Evolutionary conservation across 2,888 invertebrate genomes (phyloP).

Genomic region (Drosophila putrida): DNA sequence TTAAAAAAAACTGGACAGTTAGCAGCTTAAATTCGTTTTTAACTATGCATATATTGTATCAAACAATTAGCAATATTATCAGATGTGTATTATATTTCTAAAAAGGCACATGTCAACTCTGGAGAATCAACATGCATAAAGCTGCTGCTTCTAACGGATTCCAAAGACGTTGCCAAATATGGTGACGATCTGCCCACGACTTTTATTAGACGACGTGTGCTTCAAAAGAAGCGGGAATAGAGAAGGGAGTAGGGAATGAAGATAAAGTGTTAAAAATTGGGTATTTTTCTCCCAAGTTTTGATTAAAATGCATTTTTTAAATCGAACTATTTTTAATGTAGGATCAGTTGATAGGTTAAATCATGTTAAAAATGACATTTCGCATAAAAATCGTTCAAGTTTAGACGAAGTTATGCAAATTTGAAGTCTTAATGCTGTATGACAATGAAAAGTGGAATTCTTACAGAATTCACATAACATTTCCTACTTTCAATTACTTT

Average conservation of each 20-base stretch:
- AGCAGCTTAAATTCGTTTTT: conserved; percentile 71
- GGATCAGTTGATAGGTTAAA: too few relatives aligned
- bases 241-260: too few relatives aligned
- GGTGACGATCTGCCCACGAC: conserved; percentile 14
- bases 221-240: background rate
- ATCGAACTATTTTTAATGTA: too few relatives aligned
- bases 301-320: too few relatives aligned
- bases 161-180: conserved; percentile 3
- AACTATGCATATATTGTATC: conserved; percentile 67
- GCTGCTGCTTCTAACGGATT: conserved; percentile 18
- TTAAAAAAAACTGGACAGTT: conserved; percentile 53
- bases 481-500: background rate
- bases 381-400: too few relatives aligned
- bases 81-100: conserved; percentile 56
- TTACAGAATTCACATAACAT: background rate
- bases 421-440: too few relatives aligned
- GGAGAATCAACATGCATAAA: conserved; percentile 40
- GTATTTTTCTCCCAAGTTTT: too few relatives aligned
- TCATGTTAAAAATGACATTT: too few relatives aligned
- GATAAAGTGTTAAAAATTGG: too few relatives aligned
- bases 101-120: conserved; percentile 73
- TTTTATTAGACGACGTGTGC: conserved; percentile 7
- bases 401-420: too few relatives aligned
- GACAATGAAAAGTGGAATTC: too few relatives aligned
- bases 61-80: conserved; percentile 73